Evolutionary conservation across 2,113 vertebrate species (phyloP).

Genomic region (Oryzias javanicus): DNA sequence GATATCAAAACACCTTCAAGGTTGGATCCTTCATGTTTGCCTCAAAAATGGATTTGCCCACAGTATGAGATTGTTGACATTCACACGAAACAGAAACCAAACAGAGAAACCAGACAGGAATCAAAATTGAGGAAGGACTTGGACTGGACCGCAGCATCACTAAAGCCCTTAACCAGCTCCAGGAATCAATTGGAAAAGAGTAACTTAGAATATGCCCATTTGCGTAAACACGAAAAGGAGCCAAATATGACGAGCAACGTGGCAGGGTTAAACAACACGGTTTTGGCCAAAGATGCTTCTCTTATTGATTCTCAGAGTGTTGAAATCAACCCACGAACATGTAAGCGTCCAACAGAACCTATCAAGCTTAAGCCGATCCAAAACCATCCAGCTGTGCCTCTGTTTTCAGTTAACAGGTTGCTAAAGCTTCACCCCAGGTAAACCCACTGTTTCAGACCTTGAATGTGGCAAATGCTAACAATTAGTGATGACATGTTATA

Average conservation of each 20-base stretch:
- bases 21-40: constrained; percentile 34
- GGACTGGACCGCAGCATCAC: background rate
- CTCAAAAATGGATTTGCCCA: constrained; percentile 54
- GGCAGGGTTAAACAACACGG: constrained; percentile 54
- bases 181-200: background rate
- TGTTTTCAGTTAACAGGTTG: constrained; percentile 37
- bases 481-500: background rate
- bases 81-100: rapidly evolving
- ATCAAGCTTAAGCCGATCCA: constrained; percentile 29
- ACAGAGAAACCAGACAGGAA: constrained; percentile 10
- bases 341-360: background rate
- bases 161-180: constrained; percentile 10
- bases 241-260: constrained; percentile 4
- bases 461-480: constrained; percentile 2
- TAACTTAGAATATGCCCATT: background rate
- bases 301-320: constrained; percentile 24
- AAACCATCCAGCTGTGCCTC: constrained; percentile 15
- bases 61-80: constrained; percentile 58
- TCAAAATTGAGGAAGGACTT: constrained; percentile 6
- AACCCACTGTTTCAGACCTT: constrained; percentile 20
- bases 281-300: constrained; percentile 70
- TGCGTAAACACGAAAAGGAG: background rate
- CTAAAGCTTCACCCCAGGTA: constrained; percentile 24
- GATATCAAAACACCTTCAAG: background rate
- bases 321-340: background rate